phyloP scores from a whole-genome alignment of 2,113 vertebrate genomes.

The Grammomys surdaster region DNA sequence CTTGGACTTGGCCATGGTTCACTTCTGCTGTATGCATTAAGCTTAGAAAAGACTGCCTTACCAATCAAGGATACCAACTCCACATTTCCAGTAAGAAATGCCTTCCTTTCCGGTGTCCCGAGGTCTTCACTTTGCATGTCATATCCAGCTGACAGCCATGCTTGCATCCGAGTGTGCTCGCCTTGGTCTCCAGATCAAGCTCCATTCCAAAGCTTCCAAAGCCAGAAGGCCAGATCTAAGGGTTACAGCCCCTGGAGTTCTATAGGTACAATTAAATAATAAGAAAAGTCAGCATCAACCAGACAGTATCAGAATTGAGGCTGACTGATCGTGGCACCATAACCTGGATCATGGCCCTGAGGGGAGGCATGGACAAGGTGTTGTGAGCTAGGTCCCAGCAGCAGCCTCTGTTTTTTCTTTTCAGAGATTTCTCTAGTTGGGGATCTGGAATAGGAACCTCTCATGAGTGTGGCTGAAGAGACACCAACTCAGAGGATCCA shows the following conservation, averaged over 20 bases:
- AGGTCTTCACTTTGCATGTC: no score
- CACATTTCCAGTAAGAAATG: fast-evolving
- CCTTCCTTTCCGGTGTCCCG: background rate
- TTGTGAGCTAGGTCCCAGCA: background rate
- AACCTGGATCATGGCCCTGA: fast-evolving
- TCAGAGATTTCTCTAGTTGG: background rate
- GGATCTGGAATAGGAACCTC: background rate
- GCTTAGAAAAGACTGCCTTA: background rate
- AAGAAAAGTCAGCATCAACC: background rate
- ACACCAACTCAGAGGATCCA: background rate
- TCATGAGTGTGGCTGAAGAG: background rate
- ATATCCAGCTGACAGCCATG: fast-evolving
- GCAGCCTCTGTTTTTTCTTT: background rate
- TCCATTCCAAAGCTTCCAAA: background rate
- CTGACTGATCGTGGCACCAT: background rate
- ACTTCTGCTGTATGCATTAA: background rate
- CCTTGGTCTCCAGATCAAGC: no score
- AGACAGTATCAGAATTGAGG: background rate
- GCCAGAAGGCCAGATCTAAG: background rate
- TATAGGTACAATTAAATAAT: background rate
- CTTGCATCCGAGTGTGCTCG: fast-evolving
- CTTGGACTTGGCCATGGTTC: background rate
- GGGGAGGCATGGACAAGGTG: background rate
- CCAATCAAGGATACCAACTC: fast-evolving
- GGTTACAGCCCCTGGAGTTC: background rate